These are phyloP conservation scores for Chiroxiphia lanceolata DNA, from an alignment of 2,797 vertebrate species.

Conservation along the genomic window DNA sequence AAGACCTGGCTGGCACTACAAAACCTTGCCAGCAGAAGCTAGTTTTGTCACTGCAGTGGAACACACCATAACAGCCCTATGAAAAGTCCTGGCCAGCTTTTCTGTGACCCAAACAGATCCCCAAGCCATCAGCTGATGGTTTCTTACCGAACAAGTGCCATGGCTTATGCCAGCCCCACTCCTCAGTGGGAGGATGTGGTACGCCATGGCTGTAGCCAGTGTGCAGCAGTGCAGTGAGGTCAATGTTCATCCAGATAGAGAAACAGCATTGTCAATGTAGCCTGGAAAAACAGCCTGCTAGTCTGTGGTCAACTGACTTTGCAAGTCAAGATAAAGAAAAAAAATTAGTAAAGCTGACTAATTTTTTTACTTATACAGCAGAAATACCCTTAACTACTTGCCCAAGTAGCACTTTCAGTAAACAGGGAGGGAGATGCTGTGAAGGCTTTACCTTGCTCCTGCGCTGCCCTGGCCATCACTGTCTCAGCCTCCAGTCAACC, in stretches of 20 bases:
- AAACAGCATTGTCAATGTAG: rapidly evolving
- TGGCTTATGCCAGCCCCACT: not conserved
- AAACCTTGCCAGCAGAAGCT: not conserved
- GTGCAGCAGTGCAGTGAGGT: rapidly evolving
- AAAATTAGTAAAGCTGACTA: not conserved
- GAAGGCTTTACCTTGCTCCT: not conserved
- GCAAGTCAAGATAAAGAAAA: not conserved
- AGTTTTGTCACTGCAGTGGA: not conserved
- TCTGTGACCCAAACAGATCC: not conserved
- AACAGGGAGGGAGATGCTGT: not conserved
- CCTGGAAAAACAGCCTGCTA: not conserved
- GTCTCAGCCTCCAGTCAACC: not conserved
- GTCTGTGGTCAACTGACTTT: not conserved
- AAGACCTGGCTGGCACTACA: not conserved
- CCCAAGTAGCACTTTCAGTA: not conserved
- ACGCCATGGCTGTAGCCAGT: rapidly evolving
- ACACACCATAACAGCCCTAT: rapidly evolving
- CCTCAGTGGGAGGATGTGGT: not conserved
- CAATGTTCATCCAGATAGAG: not conserved
- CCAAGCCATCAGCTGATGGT: not conserved
- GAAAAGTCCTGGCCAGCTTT: not conserved
- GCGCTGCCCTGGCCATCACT: rapidly evolving
- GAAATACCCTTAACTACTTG: not conserved
- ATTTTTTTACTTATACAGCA: not conserved
- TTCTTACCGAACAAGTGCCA: not conserved